Conservation (phyloP, 2,113 vertebrate genomes). For the cattle (Bos taurus) region DNA sequence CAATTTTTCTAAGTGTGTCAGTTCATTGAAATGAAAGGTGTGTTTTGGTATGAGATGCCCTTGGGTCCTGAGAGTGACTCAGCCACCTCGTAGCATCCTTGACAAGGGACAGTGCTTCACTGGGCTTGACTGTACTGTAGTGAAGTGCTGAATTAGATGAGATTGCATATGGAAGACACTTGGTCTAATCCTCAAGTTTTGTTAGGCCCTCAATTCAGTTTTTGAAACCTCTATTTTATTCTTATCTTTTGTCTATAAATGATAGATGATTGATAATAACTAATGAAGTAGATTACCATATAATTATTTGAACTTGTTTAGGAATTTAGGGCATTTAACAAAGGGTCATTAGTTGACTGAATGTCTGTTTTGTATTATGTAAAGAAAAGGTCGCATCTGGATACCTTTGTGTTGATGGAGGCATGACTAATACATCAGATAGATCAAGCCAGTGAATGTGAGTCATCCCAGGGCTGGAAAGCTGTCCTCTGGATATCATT, state of each 20-base stretch:
- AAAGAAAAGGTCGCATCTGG: neutral
- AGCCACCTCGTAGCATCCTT: neutral
- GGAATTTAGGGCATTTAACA: neutral
- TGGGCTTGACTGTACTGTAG: neutral
- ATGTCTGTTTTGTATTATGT: neutral
- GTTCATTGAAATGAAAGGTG: neutral
- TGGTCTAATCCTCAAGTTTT: neutral
- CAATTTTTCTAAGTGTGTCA: neutral
- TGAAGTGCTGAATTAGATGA: neutral
- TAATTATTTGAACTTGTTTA: slow-evolving; percentile 2
- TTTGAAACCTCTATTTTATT: slow-evolving; percentile 1
- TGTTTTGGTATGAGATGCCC: neutral
- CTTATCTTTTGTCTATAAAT: neutral
- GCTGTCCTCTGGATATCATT: slow-evolving; percentile 47
- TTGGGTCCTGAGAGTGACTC: neutral
- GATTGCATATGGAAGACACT: neutral
- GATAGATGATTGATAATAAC: slow-evolving; percentile 10
- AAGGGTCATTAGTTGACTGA: slow-evolving; percentile 4
- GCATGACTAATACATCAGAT: slow-evolving; percentile 43
- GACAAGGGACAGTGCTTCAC: neutral
- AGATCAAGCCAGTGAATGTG: neutral
- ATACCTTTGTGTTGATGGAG: slow-evolving; percentile 6
- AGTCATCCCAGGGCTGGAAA: neutral
- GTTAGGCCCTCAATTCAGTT: neutral
- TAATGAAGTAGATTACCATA: neutral